Conservation (phyloP, 2,888 invertebrate genomes). For the Callyntrura sp. region DNA sequence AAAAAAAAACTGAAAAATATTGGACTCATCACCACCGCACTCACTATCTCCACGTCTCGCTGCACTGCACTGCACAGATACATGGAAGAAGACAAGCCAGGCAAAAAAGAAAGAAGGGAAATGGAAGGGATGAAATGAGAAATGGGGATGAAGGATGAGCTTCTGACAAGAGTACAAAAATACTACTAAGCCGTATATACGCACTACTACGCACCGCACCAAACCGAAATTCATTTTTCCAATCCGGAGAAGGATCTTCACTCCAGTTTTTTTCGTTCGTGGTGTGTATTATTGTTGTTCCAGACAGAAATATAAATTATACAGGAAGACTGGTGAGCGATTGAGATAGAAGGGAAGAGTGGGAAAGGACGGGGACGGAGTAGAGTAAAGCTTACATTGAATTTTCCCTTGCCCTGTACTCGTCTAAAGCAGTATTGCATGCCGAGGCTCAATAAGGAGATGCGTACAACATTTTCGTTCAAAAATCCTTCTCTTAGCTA, state of each 20-base stretch:
- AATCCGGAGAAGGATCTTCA: slow-evolving; percentile 59
- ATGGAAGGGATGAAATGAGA: slow-evolving; percentile 61
- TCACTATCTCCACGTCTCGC: neutral
- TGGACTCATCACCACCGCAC: slow-evolving; percentile 25
- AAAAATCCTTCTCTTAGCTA: neutral
- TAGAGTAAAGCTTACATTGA: slow-evolving; percentile 5
- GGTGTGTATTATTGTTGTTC: slow-evolving; percentile 34
- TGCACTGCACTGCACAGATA: slow-evolving; percentile 8
- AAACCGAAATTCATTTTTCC: slow-evolving; percentile 33
- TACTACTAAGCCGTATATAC: slow-evolving; percentile 27
- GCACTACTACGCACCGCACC: slow-evolving; percentile 37
- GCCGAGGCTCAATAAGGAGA: slow-evolving; percentile 12
- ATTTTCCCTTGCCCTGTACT: neutral
- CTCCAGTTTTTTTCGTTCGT: slow-evolving; percentile 42
- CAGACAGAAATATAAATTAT: slow-evolving; percentile 24
- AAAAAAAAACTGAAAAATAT: slow-evolving; percentile 15
- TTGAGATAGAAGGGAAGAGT: slow-evolving; percentile 34
- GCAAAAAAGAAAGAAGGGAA: neutral
- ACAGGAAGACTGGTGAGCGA: neutral
- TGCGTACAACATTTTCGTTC: neutral
- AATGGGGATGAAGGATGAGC: slow-evolving; percentile 67
- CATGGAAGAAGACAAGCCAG: neutral
- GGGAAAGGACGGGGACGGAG: slow-evolving; percentile 45
- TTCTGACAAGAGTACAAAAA: slow-evolving; percentile 62
- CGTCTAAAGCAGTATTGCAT: neutral